Conservation (phyloP, 1,140 invertebrate genomes). For the Brachionus plicatilis region DNA sequence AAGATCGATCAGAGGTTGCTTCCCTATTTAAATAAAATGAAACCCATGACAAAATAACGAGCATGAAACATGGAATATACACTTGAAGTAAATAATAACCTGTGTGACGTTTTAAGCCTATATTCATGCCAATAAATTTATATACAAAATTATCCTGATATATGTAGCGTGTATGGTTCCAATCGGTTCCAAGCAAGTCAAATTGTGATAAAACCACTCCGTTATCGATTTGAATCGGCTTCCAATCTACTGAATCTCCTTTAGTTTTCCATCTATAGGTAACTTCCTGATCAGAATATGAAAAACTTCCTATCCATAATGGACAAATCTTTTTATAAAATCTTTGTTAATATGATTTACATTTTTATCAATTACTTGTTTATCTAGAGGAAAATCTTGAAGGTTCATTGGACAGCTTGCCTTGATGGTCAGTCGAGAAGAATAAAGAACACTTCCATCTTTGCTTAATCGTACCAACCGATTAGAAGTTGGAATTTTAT, state of each 20-base stretch:
- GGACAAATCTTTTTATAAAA: conserved; percentile 47
- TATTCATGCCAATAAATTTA: conserved; percentile 38
- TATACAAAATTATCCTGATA: conserved; percentile 44
- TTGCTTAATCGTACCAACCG: conserved; percentile 51
- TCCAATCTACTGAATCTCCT: background rate
- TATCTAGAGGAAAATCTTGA: conserved; percentile 64
- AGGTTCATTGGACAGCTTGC: conserved; percentile 94
- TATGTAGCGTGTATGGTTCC: conserved; percentile 7
- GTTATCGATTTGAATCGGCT: conserved; percentile 33
- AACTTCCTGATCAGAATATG: conserved; percentile 50
- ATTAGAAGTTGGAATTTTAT: conserved; percentile 54
- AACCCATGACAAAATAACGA: conserved; percentile 55
- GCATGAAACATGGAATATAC: conserved; percentile 52
- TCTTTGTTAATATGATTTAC: background rate
- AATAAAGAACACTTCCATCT: conserved; percentile 49
- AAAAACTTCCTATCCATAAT: conserved; percentile 56
- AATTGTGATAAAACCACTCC: conserved; percentile 54
- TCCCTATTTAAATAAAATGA: conserved; percentile 73
- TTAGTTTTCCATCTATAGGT: conserved; percentile 51
- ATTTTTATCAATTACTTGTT: conserved; percentile 43
- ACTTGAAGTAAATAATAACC: conserved; percentile 56
- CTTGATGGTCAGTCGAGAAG: conserved; percentile 62
- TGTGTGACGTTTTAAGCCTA: conserved; percentile 49
- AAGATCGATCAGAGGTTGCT: conserved; percentile 72
- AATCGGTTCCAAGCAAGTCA: conserved; percentile 49